Evolutionary conservation across 64 coral and sea anemone genomes (phyloP), one percentile per base, ranked within the genome.

Genomic region (Porites lutea): DNA sequence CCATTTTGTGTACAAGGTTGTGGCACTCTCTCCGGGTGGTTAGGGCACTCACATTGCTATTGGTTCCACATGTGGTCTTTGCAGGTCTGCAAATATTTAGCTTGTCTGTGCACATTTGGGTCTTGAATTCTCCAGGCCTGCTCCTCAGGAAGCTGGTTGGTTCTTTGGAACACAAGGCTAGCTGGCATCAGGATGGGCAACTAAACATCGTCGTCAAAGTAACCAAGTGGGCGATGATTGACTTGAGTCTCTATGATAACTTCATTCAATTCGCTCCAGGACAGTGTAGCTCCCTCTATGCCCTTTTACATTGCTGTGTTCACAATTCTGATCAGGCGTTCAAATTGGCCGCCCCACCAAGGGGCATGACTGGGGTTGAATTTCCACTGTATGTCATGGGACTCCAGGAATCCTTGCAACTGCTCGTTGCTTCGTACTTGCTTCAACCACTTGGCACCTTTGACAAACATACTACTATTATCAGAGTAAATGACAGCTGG

Each of bases 321-420:
- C 2, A 93, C 58, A 6, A 93, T 14, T 3, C 92, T 85, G 3
- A 93, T 85, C 51, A 93, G 10, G 4, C 92, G 50, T 70, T 93
- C 92, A 48, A 93, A 88, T 21, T 93, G 92, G 13, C 86, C 77
- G 14, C 92, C 92, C 86, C 86, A 94, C 92, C 77, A 94, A 4
- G 86, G 92, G 12, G 71, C 79, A 2, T 86, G 77, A 20, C 78
- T 89, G 4, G 89, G 20, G 63, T 94, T 89, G 87, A 94, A 94
- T 22, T 66, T 51, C 79, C 92, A 94, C 20, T 13, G 65, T 54
- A 93, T 88, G 11, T 37, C 15, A 7, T 88, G 19, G 20, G 5
- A 1, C 23, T 49, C 20, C 21, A 94, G 86, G 23, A n/a, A 74
- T 1, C 53, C n/a, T 47, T 88, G 61, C 2, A 88, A 22, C 11